phyloP scores from a whole-genome alignment of 2,888 invertebrate species.

The Scaptomyza tumidula region DNA sequence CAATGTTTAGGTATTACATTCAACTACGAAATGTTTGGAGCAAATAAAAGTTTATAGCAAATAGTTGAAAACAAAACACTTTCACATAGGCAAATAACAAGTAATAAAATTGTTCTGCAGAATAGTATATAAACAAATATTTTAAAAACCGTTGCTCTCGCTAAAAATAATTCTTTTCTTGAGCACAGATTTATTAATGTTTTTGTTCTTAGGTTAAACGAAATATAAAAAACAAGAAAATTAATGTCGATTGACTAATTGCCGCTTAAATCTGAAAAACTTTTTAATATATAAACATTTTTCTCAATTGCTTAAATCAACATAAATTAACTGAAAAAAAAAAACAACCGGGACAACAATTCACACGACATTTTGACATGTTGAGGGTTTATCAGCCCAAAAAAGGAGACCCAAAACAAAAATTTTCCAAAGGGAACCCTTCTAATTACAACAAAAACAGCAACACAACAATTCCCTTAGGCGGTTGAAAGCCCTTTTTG shows the following conservation, averaged over 20 bases:
- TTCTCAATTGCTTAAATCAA: constrained; percentile 34
- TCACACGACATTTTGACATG: constrained; percentile 58
- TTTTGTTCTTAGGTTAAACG: too few species aligned
- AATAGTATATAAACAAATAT: too few species aligned
- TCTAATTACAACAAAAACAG: constrained; percentile 54
- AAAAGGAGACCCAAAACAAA: constrained; percentile 8
- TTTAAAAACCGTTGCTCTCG: too few species aligned
- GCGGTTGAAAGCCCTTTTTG: constrained; percentile 42
- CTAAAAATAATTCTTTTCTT: too few species aligned
- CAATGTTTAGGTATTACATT: constrained; percentile 9
- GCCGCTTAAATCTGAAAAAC: neutral
- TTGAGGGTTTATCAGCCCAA: constrained; percentile 59
- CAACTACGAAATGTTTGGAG: neutral
- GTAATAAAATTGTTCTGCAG: neutral
- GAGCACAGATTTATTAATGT: too few species aligned
- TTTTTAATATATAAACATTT: constrained; percentile 6
- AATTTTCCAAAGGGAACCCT: constrained; percentile 36
- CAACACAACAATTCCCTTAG: constrained; percentile 26
- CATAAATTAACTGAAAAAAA: constrained; percentile 41
- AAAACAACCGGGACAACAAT: constrained; percentile 9
- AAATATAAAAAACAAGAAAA: constrained; percentile 4
- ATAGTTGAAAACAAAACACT: neutral
- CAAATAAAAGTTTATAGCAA: constrained; percentile 1
- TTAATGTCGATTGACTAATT: constrained; percentile 32
- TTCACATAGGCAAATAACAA: too few species aligned